phyloP scores from a whole-genome alignment of 2,797 vertebrate species.

The Sparus aurata region DNA sequence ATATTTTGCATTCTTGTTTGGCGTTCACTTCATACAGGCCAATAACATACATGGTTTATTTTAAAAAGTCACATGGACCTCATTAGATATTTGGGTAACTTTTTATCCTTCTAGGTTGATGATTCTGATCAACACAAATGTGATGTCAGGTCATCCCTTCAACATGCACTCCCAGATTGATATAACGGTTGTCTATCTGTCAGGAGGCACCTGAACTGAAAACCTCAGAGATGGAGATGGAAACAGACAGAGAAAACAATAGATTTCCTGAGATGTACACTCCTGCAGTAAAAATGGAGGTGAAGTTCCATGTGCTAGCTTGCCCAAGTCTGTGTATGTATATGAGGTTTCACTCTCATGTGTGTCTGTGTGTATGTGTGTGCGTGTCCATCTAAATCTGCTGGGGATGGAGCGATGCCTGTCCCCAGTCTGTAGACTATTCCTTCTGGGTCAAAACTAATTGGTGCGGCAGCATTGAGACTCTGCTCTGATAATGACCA shows the following conservation, averaged over 20 bases:
- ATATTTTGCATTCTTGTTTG: not conserved
- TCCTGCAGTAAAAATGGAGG: slow-evolving; percentile 34
- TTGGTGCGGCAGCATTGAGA: slow-evolving; percentile 82
- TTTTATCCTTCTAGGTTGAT: not conserved
- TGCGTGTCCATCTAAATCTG: slow-evolving; percentile 62
- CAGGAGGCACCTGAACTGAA: slow-evolving; percentile 21
- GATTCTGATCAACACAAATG: slow-evolving; percentile 1
- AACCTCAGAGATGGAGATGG: slow-evolving; percentile 4
- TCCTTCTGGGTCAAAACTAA: slow-evolving; percentile 89
- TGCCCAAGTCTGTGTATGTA: slow-evolving; percentile 14
- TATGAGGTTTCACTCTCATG: slow-evolving; percentile 22
- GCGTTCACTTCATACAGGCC: not conserved
- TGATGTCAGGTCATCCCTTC: not conserved
- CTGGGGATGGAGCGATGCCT: slow-evolving; percentile 68
- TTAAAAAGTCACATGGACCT: not conserved
- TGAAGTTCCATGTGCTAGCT: slow-evolving; percentile 34
- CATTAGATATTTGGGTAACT: not conserved
- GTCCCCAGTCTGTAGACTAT: slow-evolving; percentile 71
- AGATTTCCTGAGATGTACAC: slow-evolving; percentile 22
- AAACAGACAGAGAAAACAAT: slow-evolving; percentile 15
- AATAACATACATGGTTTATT: not conserved
- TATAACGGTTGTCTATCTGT: slow-evolving; percentile 28
- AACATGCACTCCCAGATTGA: slow-evolving; percentile 15
- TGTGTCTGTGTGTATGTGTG: slow-evolving; percentile 22
- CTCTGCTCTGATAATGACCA: slow-evolving; percentile 86